Percentiles rank a stretch among this genome's conserved stretches.
Conservation (phyloP, 2,113 vertebrate species). For the Chauna torquata region DNA sequence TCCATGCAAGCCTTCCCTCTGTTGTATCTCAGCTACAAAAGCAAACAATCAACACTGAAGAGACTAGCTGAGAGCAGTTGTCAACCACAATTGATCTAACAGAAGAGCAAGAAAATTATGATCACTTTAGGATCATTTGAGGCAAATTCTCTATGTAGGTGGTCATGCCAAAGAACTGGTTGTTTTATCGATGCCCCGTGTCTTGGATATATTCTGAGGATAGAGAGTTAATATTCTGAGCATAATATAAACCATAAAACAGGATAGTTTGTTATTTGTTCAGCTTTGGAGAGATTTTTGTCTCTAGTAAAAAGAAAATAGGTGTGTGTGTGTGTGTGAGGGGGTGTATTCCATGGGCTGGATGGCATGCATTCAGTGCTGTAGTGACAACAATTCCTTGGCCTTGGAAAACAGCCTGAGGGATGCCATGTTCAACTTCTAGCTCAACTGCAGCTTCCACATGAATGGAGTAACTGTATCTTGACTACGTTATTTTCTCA, state of each 20-base stretch:
- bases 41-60: not conserved
- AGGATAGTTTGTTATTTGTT: not conserved
- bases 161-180: not conserved
- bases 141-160: not conserved
- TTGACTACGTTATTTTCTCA: not conserved
- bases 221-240: not conserved
- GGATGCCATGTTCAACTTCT: constrained; percentile 4
- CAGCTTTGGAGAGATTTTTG: constrained; percentile 2
- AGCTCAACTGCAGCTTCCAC: not conserved
- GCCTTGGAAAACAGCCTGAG: constrained; percentile 45
- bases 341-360: not conserved
- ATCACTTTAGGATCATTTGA: not conserved
- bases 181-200: not conserved
- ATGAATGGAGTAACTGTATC: constrained; percentile 6
- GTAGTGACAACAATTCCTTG: constrained; percentile 25
- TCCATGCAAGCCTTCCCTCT: not conserved
- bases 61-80: not conserved
- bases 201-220: not conserved
- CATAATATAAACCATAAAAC: not conserved
- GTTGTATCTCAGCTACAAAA: not conserved
- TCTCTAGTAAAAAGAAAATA: not conserved
- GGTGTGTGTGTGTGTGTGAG: accelerated
- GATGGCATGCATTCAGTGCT: constrained; percentile 19
- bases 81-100: not conserved
- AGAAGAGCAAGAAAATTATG: not conserved